Conservation (phyloP, 2,113 vertebrate species). For the Bufo gargarizans region DNA sequence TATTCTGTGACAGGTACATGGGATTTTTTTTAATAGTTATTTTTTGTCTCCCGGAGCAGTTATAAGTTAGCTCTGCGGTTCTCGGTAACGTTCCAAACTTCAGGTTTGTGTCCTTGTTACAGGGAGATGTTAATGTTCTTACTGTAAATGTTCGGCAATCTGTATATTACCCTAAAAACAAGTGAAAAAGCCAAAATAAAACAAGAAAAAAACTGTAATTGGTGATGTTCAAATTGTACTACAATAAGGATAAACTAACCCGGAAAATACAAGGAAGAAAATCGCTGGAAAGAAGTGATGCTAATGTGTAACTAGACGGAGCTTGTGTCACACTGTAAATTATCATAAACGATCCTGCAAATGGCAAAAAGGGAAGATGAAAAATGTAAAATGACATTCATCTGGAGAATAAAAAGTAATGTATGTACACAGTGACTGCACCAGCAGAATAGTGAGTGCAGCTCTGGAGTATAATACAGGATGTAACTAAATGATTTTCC, state of each 20-base stretch:
- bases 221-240: neutral
- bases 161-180: neutral
- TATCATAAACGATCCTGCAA: too few species aligned
- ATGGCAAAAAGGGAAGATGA: too few species aligned
- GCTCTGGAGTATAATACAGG: too few species aligned
- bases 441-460: too few species aligned
- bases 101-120: conserved; percentile 42
- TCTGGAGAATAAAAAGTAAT: too few species aligned
- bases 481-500: too few species aligned
- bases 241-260: too few species aligned
- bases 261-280: too few species aligned
- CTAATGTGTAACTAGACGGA: neutral
- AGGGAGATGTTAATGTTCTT: neutral
- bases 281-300: neutral
- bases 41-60: conserved; percentile 52
- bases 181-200: too few species aligned
- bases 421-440: too few species aligned
- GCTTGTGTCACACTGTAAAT: too few species aligned
- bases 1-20: conserved; percentile 51
- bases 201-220: neutral
- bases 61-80: conserved; percentile 46
- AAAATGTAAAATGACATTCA: too few species aligned
- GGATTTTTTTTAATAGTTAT: conserved; percentile 53
- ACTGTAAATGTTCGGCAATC: neutral
- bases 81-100: conserved; percentile 40